Evolutionary conservation across 2,797 vertebrate species (phyloP), one percentile per base, ranked within the genome.

Genomic region (Amniataba percoides): DNA sequence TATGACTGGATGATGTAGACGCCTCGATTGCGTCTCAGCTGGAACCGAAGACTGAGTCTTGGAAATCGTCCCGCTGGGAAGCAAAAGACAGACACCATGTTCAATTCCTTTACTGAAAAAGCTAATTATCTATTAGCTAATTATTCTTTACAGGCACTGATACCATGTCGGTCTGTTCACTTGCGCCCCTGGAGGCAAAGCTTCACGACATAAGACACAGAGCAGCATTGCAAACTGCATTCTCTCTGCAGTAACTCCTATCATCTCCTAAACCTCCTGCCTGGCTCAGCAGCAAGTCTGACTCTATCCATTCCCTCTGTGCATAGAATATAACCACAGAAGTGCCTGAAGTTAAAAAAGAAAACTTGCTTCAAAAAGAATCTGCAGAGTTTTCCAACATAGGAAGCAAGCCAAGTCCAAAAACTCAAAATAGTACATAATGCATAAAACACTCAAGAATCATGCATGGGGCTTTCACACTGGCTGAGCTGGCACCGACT

Each of bases 1-100:
- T 99, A 99, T 16, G 98, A 99, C 93, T 99, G 98, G 87, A 99
- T 99, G 93, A 99, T 99, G 93, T 99, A 98, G 88, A 99, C 97
- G 0, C 98, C 98, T 34, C 98, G 93, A 60, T 99, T 99, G 60
- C 98, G 95, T 79, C 97, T 95, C 36, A 99, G 94, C 74, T 96
- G 87, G 87, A 99, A 98, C 68, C 96, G 96, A 70, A 99, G 96
- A 59, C 97, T 99, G 79, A 99, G 96, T 48, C 98, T 95, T 2
- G 98, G 98, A 88, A 99, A 99, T 77, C 95, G 96, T 25, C 98
- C 98, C 13, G 98, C 98, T 99, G 89, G 23, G 43, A 71, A 82
- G 40, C 49, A 85, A 36, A 82, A 65, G 72, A 74, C 57, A 89
- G 25, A 76, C 25, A 27, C 2, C 10, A 5, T 4, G 43, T 71